A percentile compares a stretch with the other conserved stretches of the same genome.
Conservation (phyloP, 2,113 vertebrate genomes). For the Okapia johnstoni region DNA sequence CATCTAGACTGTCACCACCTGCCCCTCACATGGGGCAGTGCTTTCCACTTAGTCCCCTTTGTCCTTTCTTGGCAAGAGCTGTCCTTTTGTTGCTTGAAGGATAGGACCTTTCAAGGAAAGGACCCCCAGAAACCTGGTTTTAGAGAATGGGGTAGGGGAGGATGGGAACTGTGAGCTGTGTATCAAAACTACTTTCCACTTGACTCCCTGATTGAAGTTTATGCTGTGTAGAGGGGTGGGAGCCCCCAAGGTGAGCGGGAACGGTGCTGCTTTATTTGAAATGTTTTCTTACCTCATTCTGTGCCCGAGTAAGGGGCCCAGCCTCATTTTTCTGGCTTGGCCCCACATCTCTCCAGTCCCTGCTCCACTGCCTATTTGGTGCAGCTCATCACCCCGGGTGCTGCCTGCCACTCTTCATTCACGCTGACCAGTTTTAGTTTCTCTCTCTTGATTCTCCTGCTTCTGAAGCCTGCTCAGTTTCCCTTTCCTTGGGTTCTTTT, state of each 20-base stretch:
- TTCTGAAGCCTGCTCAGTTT: constrained; percentile 42
- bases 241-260: constrained; percentile 42
- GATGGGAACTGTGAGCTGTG: neutral
- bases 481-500: neutral
- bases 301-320: constrained; percentile 48
- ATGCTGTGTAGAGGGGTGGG: neutral
- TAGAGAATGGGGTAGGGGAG: neutral
- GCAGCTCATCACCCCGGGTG: constrained; percentile 55
- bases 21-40: neutral
- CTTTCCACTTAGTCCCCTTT: neutral
- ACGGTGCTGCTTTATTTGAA: constrained; percentile 77
- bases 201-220: neutral
- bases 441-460: constrained; percentile 36
- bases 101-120: neutral
- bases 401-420: constrained; percentile 45
- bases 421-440: constrained; percentile 16
- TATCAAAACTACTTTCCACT: constrained; percentile 36
- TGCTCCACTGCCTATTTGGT: constrained; percentile 55
- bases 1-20: neutral
- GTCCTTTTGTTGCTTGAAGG: constrained; percentile 4
- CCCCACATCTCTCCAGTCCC: constrained; percentile 17
- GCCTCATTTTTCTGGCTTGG: constrained; percentile 55
- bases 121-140: neutral
- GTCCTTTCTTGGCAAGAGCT: neutral
- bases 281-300: constrained; percentile 77